phyloP scores from a whole-genome alignment of 2,888 invertebrate genomes.

The Eremobia ochroleuca region DNA sequence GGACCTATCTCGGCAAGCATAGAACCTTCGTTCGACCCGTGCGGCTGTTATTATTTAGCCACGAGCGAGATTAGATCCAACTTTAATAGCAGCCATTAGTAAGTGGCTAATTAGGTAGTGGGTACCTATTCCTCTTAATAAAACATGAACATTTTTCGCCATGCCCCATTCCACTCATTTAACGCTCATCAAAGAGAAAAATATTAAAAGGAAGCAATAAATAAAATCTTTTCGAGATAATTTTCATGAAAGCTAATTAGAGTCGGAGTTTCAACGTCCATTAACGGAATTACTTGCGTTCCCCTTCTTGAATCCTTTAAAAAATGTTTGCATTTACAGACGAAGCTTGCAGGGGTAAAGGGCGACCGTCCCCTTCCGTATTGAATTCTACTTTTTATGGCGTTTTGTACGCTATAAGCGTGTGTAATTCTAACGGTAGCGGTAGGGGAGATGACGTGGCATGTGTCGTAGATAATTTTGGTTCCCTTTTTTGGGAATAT shows the following conservation, averaged over 20 bases:
- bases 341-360: constrained; percentile 35
- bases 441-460: constrained; percentile 35
- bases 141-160: constrained; percentile 6
- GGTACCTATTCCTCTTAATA: neutral
- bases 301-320: constrained; percentile 66
- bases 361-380: constrained; percentile 50
- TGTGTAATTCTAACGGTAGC: constrained; percentile 45
- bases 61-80: neutral
- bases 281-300: constrained; percentile 76
- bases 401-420: constrained; percentile 31
- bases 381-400: constrained; percentile 54
- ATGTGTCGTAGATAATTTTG: constrained; percentile 12
- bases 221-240: constrained; percentile 63
- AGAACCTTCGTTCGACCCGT: neutral
- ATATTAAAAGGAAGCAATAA: constrained; percentile 67
- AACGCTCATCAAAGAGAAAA: constrained; percentile 41
- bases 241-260: constrained; percentile 77
- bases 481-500: constrained; percentile 4
- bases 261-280: constrained; percentile 74
- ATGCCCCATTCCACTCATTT: constrained; percentile 29
- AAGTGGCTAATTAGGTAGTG: neutral
- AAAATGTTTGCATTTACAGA: constrained; percentile 68
- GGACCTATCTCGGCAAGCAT: neutral
- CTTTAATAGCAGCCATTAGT: neutral
- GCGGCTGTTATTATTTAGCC: neutral